These are phyloP conservation scores for Merodon equestris DNA, from an alignment of 2,888 invertebrate genomes.

Conservation along the genomic window DNA sequence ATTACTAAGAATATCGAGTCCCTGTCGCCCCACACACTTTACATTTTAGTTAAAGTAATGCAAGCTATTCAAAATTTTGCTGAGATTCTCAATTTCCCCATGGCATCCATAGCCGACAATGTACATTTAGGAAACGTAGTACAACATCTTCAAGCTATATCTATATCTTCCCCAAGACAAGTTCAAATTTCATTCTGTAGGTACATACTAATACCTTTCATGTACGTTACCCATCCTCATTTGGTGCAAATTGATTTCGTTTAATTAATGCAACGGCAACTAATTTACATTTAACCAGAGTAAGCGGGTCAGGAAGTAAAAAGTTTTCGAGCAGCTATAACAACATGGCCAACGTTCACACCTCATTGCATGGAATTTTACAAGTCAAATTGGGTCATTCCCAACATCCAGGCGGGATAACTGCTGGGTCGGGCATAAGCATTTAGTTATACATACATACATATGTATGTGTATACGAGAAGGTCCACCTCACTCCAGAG, in stretches of 20 bases:
- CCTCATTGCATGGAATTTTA: slow-evolving; percentile 37
- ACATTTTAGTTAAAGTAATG: slow-evolving; percentile 43
- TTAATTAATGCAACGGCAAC: slow-evolving; percentile 45
- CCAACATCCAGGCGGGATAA: slow-evolving; percentile 9
- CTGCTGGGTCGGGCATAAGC: slow-evolving; percentile 13
- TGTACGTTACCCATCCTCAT: slow-evolving; percentile 23
- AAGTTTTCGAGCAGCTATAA: slow-evolving; percentile 19
- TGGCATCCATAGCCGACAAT: not conserved
- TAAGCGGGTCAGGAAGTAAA: slow-evolving; percentile 6
- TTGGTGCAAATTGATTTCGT: slow-evolving; percentile 49
- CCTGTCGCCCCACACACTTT: too few relatives aligned
- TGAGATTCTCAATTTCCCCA: slow-evolving; percentile 37
- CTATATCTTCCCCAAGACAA: too few relatives aligned
- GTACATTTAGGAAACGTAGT: slow-evolving; percentile 5
- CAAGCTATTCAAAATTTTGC: slow-evolving; percentile 45
- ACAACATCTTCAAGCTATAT: too few relatives aligned
- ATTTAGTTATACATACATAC: slow-evolving; percentile 22
- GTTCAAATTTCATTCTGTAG: not conserved
- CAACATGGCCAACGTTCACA: slow-evolving; percentile 27
- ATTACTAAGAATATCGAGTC: too few relatives aligned
- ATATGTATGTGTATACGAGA: not conserved
- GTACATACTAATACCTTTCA: slow-evolving; percentile 1
- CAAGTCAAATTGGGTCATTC: slow-evolving; percentile 46
- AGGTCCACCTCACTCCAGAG: slow-evolving; percentile 15
- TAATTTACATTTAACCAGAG: slow-evolving; percentile 43